Conservation (phyloP, 2,888 invertebrate species). For the Parasteatoda lunata region DNA sequence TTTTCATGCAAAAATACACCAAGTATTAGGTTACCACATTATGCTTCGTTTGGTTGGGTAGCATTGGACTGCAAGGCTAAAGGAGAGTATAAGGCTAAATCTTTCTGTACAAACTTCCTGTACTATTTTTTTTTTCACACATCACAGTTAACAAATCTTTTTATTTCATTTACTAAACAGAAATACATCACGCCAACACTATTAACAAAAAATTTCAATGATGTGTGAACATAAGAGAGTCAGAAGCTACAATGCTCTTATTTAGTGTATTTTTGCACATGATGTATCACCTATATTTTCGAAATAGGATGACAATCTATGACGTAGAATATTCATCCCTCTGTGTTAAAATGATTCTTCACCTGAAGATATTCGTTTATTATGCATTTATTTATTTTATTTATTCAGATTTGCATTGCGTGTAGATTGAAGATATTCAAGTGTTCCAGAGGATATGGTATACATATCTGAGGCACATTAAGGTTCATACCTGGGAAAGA, state of each 20-base stretch:
- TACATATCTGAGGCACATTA: conserved; percentile 71
- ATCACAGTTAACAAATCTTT: too few species aligned
- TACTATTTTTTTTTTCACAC: too few species aligned
- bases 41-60: conserved; percentile 9
- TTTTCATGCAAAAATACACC: conserved; percentile 38
- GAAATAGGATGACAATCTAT: too few species aligned
- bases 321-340: too few species aligned
- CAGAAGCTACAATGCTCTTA: background rate
- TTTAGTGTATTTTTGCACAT: background rate
- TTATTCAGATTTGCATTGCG: conserved; percentile 84
- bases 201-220: too few species aligned
- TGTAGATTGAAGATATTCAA: conserved; percentile 79
- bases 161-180: too few species aligned
- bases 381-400: conserved; percentile 4
- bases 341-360: too few species aligned
- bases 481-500: conserved; percentile 71
- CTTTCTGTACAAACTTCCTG: too few species aligned
- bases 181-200: too few species aligned
- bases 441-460: conserved; percentile 74
- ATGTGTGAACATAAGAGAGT: too few species aligned
- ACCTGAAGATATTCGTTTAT: too few species aligned
- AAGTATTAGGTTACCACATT: conserved; percentile 14
- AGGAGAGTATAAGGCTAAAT: too few species aligned
- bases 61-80: background rate
- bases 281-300: background rate